Percentiles rank a stretch among this genome's conserved stretches.
phyloP scores from a whole-genome alignment of 2,113 vertebrate genomes.

The Merops nubicus region DNA sequence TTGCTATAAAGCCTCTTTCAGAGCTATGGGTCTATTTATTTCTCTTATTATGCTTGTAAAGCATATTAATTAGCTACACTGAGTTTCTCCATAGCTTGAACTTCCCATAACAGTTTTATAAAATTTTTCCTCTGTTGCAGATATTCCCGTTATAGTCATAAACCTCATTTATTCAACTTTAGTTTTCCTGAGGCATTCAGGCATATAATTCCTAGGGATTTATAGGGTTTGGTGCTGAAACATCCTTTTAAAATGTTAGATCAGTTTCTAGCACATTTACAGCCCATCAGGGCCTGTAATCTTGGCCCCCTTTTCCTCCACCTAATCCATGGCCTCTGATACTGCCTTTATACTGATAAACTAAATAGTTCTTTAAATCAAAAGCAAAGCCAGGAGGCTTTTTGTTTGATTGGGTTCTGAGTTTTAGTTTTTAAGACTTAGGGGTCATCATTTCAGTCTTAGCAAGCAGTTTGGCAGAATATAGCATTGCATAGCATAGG shows the following conservation, averaged over 20 bases:
- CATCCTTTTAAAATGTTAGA: background rate
- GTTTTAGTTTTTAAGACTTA: background rate
- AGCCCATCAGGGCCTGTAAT: background rate
- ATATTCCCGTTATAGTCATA: background rate
- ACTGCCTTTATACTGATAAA: background rate
- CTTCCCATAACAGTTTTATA: background rate
- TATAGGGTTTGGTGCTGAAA: background rate
- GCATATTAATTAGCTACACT: background rate
- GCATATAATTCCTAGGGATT: background rate
- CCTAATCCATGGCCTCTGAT: background rate
- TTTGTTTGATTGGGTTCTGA: background rate
- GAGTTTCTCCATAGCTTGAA: background rate
- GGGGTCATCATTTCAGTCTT: background rate
- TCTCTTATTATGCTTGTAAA: background rate
- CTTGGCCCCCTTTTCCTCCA: background rate
- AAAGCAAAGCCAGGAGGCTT: background rate
- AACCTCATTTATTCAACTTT: background rate
- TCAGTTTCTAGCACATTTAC: background rate
- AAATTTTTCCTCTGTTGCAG: background rate
- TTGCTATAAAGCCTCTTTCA: background rate
- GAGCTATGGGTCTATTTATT: background rate
- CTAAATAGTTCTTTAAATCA: background rate
- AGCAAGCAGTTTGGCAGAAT: background rate
- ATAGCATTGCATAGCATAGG: background rate
- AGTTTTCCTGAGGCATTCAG: background rate